A percentile compares a stretch with the other conserved stretches of the same genome.
Conservation (phyloP, 2,888 invertebrate genomes). For the Iselma pallidipennis region DNA sequence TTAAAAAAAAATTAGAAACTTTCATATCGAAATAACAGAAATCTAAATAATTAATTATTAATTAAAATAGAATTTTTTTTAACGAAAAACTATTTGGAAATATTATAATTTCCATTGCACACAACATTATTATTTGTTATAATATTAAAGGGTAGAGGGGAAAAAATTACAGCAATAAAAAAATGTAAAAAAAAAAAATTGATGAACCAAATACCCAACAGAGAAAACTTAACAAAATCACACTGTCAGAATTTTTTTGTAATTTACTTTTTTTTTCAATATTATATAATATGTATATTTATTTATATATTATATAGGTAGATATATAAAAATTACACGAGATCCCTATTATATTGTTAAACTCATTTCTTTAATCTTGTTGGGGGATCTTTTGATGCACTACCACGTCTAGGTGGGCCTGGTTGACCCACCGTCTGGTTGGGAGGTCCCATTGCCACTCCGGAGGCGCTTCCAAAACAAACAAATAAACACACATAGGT, state of each 20-base stretch:
- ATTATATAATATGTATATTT: neutral
- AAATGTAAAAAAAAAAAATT: slow-evolving; percentile 28
- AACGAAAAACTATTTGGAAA: slow-evolving; percentile 1
- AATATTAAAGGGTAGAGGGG: too few relatives aligned
- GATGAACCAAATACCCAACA: slow-evolving; percentile 35
- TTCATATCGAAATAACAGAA: slow-evolving; percentile 3
- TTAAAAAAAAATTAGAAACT: slow-evolving; percentile 6
- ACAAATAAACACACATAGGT: slow-evolving; percentile 56
- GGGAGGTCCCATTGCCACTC: slow-evolving; percentile 61
- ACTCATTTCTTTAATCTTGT: slow-evolving; percentile 52
- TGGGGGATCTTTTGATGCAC: slow-evolving; percentile 54
- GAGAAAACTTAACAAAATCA: slow-evolving; percentile 41
- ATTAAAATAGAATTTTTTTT: slow-evolving; percentile 9
- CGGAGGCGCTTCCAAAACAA: slow-evolving; percentile 59
- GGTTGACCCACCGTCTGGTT: slow-evolving; percentile 60
- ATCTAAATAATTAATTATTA: slow-evolving; percentile 11
- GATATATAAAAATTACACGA: slow-evolving; percentile 8
- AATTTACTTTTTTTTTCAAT: slow-evolving; percentile 1
- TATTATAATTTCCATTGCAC: slow-evolving; percentile 24
- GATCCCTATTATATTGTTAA: too few relatives aligned
- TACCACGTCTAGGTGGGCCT: slow-evolving; percentile 63
- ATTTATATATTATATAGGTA: slow-evolving; percentile 1
- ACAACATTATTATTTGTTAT: slow-evolving; percentile 12
- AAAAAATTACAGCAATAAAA: too few relatives aligned
- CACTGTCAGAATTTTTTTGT: slow-evolving; percentile 28